Percentiles rank a stretch among this genome's conserved stretches.
These are phyloP conservation scores for Heliconius hermathena DNA, from an alignment of 1,140 invertebrate species.

Conservation along the genomic window DNA sequence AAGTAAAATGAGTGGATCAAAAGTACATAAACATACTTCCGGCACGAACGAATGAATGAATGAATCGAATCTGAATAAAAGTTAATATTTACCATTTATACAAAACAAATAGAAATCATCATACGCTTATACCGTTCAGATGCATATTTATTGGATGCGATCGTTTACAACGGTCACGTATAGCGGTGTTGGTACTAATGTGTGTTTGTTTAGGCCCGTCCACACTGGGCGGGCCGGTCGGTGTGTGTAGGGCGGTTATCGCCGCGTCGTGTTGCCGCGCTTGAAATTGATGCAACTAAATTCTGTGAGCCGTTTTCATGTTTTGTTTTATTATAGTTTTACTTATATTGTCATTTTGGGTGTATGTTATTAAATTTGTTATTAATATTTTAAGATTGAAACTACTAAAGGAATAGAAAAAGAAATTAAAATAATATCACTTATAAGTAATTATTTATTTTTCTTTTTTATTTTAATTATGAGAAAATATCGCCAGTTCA, in stretches of 20 bases:
- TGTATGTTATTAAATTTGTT: accelerated
- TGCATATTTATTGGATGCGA: slow-evolving; percentile 38
- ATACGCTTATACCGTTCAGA: slow-evolving; percentile 16
- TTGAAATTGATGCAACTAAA: slow-evolving; percentile 7
- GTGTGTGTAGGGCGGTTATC: background rate
- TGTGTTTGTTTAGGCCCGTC: slow-evolving; percentile 69
- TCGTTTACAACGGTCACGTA: slow-evolving; percentile 54
- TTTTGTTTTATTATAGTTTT: background rate
- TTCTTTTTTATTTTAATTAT: too few species aligned
- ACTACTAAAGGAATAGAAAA: too few species aligned
- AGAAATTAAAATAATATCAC: too few species aligned
- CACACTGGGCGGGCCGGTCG: too few species aligned
- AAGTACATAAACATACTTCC: background rate
- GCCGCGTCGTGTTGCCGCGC: background rate
- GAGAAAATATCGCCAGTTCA: too few species aligned
- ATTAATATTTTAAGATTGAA: background rate
- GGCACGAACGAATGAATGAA: too few species aligned
- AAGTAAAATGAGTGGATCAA: background rate
- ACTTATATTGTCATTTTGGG: background rate
- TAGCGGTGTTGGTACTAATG: slow-evolving; percentile 54
- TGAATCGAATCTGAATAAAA: background rate
- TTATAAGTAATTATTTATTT: too few species aligned
- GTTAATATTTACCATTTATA: slow-evolving; percentile 20
- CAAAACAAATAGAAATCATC: slow-evolving; percentile 10
- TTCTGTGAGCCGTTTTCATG: background rate